These are phyloP conservation scores for Helogale parvula DNA, from an alignment of 2,113 vertebrate species.

Conservation along the genomic window DNA sequence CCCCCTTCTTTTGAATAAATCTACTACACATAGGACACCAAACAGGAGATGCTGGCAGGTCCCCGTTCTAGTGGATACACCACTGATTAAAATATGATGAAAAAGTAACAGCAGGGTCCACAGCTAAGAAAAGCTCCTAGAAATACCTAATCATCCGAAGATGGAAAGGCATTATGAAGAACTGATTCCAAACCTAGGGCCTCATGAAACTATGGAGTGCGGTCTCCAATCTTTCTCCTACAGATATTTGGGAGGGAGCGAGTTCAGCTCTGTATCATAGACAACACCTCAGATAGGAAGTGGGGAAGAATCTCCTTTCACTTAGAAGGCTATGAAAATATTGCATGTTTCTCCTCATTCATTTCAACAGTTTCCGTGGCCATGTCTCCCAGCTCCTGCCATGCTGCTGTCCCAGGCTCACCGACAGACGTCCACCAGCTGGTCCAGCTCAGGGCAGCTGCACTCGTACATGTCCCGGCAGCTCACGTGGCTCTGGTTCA, in stretches of 20 bases:
- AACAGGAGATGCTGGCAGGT: neutral
- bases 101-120: neutral
- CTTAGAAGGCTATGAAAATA: slow-evolving; percentile 75
- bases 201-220: slow-evolving; percentile 68
- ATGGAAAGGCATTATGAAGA: slow-evolving; percentile 60
- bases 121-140: slow-evolving; percentile 66
- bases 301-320: slow-evolving; percentile 68
- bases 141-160: slow-evolving; percentile 44
- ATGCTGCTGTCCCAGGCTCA: slow-evolving; percentile 85
- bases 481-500: slow-evolving; percentile 96
- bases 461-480: slow-evolving; percentile 96
- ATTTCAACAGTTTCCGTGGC: slow-evolving; percentile 34
- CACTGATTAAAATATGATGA: neutral
- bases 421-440: slow-evolving; percentile 95
- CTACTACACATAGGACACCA: neutral
- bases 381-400: neutral
- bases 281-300: slow-evolving; percentile 68
- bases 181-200: slow-evolving; percentile 66
- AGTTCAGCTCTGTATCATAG: slow-evolving; percentile 68
- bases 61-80: neutral
- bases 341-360: slow-evolving; percentile 59
- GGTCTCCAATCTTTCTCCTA: slow-evolving; percentile 64
- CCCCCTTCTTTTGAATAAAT: slow-evolving; percentile 19
- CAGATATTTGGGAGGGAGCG: slow-evolving; percentile 62
- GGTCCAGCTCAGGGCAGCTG: slow-evolving; percentile 96